Evolutionary conservation across 2,797 vertebrate genomes (phyloP).

Genomic region (Poecilia wingei): DNA sequence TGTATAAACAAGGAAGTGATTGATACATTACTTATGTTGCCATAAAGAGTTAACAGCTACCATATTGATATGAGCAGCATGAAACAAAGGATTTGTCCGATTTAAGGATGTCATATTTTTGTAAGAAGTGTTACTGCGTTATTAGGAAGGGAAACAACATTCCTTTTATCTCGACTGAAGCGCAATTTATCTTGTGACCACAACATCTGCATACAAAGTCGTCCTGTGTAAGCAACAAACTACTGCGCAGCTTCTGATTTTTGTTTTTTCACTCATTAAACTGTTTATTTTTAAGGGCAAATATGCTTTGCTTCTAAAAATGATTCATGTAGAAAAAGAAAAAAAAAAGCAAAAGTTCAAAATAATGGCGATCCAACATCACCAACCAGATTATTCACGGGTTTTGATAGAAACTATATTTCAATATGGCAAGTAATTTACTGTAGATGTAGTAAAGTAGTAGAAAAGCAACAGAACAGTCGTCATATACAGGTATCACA

Average conservation of each 20-base stretch:
- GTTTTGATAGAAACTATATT: not conserved
- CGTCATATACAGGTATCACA: not conserved
- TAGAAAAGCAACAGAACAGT: not conserved
- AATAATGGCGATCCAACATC: not conserved
- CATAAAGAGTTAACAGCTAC: slow-evolving; percentile 44
- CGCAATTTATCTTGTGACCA: slow-evolving; percentile 2
- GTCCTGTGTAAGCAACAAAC: not conserved
- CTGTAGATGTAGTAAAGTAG: not conserved
- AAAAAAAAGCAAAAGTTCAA: not conserved
- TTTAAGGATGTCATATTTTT: slow-evolving; percentile 36
- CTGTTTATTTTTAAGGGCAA: not conserved
- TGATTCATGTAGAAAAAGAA: not conserved
- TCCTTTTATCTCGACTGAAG: slow-evolving; percentile 10
- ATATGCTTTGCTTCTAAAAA: slow-evolving; percentile 3
- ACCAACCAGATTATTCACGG: not conserved
- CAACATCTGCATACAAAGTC: slow-evolving; percentile 5
- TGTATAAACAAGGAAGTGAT: slow-evolving; percentile 46
- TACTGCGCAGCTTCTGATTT: not conserved
- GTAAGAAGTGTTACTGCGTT: slow-evolving; percentile 17
- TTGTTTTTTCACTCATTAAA: not conserved
- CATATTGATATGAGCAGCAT: slow-evolving; percentile 22
- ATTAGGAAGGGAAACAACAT: not conserved
- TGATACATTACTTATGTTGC: slow-evolving; percentile 53
- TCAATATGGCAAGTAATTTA: not conserved
- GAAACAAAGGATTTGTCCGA: slow-evolving; percentile 39